These are phyloP conservation scores for Oxygymnocypris stewartii DNA, from an alignment of 2,113 vertebrate species.

Conservation along the genomic window DNA sequence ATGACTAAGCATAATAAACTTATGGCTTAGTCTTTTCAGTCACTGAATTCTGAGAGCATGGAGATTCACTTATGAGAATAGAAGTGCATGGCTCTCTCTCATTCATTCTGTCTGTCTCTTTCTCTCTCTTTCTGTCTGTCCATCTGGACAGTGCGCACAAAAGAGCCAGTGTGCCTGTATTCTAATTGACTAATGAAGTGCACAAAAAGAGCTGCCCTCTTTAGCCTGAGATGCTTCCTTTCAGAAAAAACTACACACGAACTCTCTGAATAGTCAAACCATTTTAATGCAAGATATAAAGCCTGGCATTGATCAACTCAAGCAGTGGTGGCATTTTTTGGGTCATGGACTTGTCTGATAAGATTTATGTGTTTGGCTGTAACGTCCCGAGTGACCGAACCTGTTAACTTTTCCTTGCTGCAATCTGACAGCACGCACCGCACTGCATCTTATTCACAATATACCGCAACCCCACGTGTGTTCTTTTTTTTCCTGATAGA, in stretches of 20 bases:
- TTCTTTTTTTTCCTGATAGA: background rate
- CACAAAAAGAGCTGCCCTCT: slow-evolving; percentile 41
- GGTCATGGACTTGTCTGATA: slow-evolving; percentile 50
- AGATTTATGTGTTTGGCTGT: slow-evolving; percentile 55
- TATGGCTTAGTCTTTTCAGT: slow-evolving; percentile 2
- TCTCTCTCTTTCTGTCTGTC: slow-evolving; percentile 6
- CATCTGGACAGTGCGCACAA: slow-evolving; percentile 27
- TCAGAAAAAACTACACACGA: slow-evolving; percentile 22
- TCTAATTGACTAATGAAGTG: slow-evolving; percentile 74
- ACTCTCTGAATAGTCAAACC: background rate
- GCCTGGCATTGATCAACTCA: slow-evolving; percentile 48
- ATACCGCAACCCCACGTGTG: background rate
- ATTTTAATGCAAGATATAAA: slow-evolving; percentile 36
- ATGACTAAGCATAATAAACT: background rate
- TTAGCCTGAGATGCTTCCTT: slow-evolving; percentile 2
- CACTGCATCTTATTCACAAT: slow-evolving; percentile 21
- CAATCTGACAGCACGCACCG: background rate
- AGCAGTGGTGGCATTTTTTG: slow-evolving; percentile 36
- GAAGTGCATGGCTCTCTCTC: background rate
- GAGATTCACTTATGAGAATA: slow-evolving; percentile 10
- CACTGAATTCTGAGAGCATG: background rate
- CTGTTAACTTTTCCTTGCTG: slow-evolving; percentile 17
- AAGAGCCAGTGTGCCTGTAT: slow-evolving; percentile 53
- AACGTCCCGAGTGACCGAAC: slow-evolving; percentile 32
- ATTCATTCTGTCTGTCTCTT: slow-evolving; percentile 15